Evolutionary conservation across 2,888 invertebrate genomes (phyloP), one percentile per base, ranked within the genome.

Genomic region (Amaurobius ferox): DNA sequence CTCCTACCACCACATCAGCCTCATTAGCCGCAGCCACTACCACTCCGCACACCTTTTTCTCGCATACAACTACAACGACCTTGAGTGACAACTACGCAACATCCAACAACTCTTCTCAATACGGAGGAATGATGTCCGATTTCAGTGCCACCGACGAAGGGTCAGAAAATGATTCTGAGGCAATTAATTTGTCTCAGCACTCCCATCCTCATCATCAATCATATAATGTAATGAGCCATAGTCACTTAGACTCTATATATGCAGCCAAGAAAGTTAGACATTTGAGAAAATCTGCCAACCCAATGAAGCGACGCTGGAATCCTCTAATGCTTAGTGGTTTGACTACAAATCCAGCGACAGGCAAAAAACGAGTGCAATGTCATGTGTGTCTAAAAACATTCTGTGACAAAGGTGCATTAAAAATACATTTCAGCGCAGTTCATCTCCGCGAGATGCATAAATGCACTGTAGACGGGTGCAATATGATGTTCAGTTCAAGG

Each of bases 401-500:
- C 93, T 99, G 99, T 93, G 99, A 99, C 93, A 99, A 99, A 93
- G 99, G 99, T 87, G 99, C 99, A 0, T 93, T 99, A 29, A 99
- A 99, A 92, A 99, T 99, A 11, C 99, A 99, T 91, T 99, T 98
- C 91, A 98, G 98, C 72, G 99, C 99, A 0, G 99, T 99, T 11
- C 99, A 99, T 91, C 92, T 99, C 86, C 94, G 98, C 40, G 99
- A 99, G 93, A 99, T 99, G 99, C 99, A 99, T 92, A 98, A 97
- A 92, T 99, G 99, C 91, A 98, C 99, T 0, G 98, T 99, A 0
- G 97, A 97, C 91, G 98, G 98, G 0, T 99, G 99, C 92, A 98
- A 97, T 91, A 98, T 98, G 97, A 98, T 98, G 97, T 99, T 99
- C 91, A 98, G 98, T 91, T 98, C 98, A 16, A 93, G 99, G 89